Base-by-base conservation (phyloP, 2,113 vertebrate genomes). In the Morone chrysops region DNA sequence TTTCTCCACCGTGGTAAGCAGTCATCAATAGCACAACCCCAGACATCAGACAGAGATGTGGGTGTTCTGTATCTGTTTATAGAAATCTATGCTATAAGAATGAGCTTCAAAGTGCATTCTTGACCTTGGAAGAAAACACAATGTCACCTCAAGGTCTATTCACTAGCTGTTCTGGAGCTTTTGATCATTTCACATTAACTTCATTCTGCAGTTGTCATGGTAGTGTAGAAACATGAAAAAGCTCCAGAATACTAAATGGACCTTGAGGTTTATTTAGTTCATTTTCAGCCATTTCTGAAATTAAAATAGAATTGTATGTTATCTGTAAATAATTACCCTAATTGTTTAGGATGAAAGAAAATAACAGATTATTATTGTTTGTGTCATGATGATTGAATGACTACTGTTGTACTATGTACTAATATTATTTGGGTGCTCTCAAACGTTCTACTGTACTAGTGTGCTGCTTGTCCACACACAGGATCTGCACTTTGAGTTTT, bases 401-500 rank as follows among this genome's bases (percentile, higher is more conserved):
- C 3, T 41, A n/a, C 16, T 45, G 8, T 43, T 60, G 36, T 16
- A 16, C 20, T 38, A 6, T 18, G 18, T n/a, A 8, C 2, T 16
- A 25, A 22, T 11, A 56, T 22, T 11, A 0, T 10, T 1, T n/a
- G 18, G 8, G 12, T 48, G 40, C n/a, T 45, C 16, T 53, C 62
- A 38, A 61, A 40, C 40, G 4, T 71, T 45, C 10, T 14, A 8
- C 57, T 77, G 51, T 31, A 1, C 31, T 31, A 31, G 31, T 59
- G 59, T 51, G 36, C 45, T 53, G 6, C 5, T 14, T 13, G 13
- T 31, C 8, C n/a, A 38, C 18, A 57, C 57, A 72, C 25, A 67
- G 31, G 0, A 22, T 61, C 2, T 74, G 53, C 38, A 65, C 70
- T 68, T n/a, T 70, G 22, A 63, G 59, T 12, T 53, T 81, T 81